A percentile compares a stretch with the other conserved stretches of the same genome.
Evolutionary conservation across 2,797 vertebrate genomes (phyloP).

Genomic region (Typhlichthys subterraneus): DNA sequence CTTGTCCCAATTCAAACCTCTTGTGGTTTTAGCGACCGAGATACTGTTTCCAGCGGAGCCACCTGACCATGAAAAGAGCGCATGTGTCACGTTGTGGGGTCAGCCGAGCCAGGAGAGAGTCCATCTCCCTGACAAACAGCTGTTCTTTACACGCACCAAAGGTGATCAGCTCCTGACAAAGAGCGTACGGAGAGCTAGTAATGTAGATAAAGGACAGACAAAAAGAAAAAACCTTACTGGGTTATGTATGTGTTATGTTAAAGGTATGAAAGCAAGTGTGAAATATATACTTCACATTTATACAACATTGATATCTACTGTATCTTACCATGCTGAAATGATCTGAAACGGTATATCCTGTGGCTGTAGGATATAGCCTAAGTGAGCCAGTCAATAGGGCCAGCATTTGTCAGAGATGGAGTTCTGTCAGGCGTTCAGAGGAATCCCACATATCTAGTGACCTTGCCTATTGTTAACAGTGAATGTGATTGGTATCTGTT

Average conservation of each 20-base stretch:
- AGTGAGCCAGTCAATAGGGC: not conserved
- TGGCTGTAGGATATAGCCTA: not conserved
- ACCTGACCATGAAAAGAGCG: conserved; percentile 76
- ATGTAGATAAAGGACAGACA: not conserved
- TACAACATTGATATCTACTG: no score
- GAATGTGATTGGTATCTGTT: conserved; percentile 54
- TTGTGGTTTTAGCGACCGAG: conserved; percentile 73
- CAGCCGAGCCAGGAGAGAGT: conserved; percentile 42
- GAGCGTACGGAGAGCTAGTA: not conserved
- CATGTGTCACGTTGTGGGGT: conserved; percentile 60
- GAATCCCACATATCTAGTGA: conserved; percentile 53
- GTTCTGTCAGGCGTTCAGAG: conserved; percentile 47
- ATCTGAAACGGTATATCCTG: not conserved
- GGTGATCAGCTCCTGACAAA: not conserved
- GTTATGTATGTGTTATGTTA: not conserved
- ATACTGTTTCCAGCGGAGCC: conserved; percentile 74
- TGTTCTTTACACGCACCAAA: conserved; percentile 46
- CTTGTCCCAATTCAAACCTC: conserved; percentile 74
- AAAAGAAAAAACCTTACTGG: not conserved
- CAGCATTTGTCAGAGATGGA: conserved; percentile 35
- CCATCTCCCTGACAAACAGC: conserved; percentile 57
- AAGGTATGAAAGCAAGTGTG: not conserved
- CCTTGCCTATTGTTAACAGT: conserved; percentile 51
- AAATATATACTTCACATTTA: not conserved
- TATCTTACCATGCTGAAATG: not conserved